Evolutionary conservation across 2,113 vertebrate genomes (phyloP).

Genomic region (Sebastes fasciatus): DNA sequence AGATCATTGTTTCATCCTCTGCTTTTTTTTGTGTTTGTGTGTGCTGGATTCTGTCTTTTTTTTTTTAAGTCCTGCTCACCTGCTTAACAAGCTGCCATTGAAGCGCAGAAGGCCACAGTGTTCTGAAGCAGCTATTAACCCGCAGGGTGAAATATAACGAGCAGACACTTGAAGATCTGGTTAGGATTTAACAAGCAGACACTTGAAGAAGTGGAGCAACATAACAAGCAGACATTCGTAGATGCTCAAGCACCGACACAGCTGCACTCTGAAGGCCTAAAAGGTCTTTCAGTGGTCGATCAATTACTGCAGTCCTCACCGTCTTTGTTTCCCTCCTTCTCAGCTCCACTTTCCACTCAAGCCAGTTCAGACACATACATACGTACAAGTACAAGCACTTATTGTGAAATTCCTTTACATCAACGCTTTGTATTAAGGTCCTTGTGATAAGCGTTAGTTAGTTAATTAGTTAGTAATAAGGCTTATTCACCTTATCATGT

Average conservation of each 20-base stretch:
- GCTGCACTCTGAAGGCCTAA: background rate
- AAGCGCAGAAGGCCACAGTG: constrained; percentile 9
- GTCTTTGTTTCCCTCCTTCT: background rate
- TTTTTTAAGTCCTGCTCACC: background rate
- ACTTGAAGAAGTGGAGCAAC: constrained; percentile 14
- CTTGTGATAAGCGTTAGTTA: too few species aligned
- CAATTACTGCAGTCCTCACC: background rate
- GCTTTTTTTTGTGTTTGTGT: background rate
- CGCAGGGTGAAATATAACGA: constrained; percentile 41
- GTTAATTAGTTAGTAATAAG: too few species aligned
- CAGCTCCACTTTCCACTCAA: background rate
- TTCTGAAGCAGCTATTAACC: constrained; percentile 28
- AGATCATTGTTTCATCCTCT: background rate
- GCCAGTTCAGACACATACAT: background rate
- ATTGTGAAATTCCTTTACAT: background rate
- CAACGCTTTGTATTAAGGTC: too few species aligned
- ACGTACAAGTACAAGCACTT: background rate
- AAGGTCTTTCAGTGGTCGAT: constrained; percentile 8
- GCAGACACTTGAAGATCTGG: constrained; percentile 23
- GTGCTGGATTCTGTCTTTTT: background rate
- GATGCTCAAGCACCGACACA: constrained; percentile 16
- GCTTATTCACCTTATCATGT: too few species aligned
- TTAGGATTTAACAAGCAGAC: constrained; percentile 40
- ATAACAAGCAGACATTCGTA: constrained; percentile 11
- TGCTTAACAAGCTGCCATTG: constrained; percentile 17